phyloP scores from a whole-genome alignment of 2,888 invertebrate genomes.

The Campoplex capitator region DNA sequence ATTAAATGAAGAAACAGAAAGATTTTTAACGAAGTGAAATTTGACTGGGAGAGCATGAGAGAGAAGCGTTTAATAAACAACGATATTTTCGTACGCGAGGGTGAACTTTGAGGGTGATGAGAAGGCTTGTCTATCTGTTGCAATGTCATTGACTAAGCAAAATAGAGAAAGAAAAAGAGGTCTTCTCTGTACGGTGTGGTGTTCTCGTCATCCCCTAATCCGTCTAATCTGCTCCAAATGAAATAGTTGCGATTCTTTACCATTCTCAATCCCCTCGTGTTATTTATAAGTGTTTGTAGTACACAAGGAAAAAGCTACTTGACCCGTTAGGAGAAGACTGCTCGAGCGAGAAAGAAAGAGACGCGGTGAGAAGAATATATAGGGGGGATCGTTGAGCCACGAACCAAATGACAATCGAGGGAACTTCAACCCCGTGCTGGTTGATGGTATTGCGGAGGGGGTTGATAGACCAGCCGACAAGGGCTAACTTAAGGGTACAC shows the following conservation, averaged over 20 bases:
- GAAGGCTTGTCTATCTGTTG: slow-evolving; percentile 6
- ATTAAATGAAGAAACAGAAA: slow-evolving; percentile 1
- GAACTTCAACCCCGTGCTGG: slow-evolving; percentile 36
- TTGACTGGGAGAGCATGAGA: slow-evolving; percentile 26
- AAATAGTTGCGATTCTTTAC: slow-evolving; percentile 84
- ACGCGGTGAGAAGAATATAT: slow-evolving; percentile 25
- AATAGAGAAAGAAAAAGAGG: slow-evolving; percentile 31
- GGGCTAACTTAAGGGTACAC: slow-evolving; percentile 62
- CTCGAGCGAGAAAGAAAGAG: slow-evolving; percentile 50
- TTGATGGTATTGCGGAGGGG: slow-evolving; percentile 53
- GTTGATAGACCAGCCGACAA: slow-evolving; percentile 66
- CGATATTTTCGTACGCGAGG: slow-evolving; percentile 30
- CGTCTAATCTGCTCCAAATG: slow-evolving; percentile 84
- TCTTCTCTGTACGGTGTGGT: slow-evolving; percentile 53
- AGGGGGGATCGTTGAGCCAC: slow-evolving; percentile 43
- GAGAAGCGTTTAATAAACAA: slow-evolving; percentile 62
- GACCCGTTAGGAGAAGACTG: slow-evolving; percentile 71
- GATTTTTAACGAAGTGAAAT: slow-evolving; percentile 6
- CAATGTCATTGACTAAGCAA: slow-evolving; percentile 49
- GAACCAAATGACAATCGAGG: slow-evolving; percentile 62
- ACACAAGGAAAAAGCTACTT: slow-evolving; percentile 75
- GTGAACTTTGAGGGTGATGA: slow-evolving; percentile 43
- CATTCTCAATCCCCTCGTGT: slow-evolving; percentile 57
- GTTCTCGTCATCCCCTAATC: slow-evolving; percentile 75
- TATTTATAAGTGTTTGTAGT: slow-evolving; percentile 72